phyloP scores from a whole-genome alignment of 2,888 invertebrate genomes.

The Argyra leucocephala region DNA sequence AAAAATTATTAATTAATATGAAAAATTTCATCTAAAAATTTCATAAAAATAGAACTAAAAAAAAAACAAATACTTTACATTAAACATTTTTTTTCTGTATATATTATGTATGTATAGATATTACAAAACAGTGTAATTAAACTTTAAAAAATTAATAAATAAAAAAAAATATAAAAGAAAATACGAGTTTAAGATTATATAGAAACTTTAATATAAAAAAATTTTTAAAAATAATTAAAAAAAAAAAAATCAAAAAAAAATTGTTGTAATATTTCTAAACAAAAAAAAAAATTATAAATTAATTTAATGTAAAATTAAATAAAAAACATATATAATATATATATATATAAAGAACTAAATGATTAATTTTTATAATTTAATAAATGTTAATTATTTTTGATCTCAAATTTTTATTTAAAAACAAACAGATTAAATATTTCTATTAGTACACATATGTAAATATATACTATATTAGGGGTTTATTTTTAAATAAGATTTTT shows the following conservation, averaged over 20 bases:
- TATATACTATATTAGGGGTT: no score
- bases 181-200: background rate
- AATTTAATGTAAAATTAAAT: background rate
- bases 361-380: background rate
- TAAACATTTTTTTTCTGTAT: background rate
- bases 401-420: background rate
- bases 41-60: background rate
- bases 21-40: background rate
- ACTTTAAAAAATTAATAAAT: background rate
- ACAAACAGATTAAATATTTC: no score
- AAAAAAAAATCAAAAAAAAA: background rate
- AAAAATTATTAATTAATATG: no score
- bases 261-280: constrained; percentile 3
- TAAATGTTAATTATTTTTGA: constrained; percentile 3
- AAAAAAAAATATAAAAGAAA: background rate
- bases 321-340: background rate
- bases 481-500: no score
- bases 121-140: background rate
- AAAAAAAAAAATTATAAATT: background rate
- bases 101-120: background rate
- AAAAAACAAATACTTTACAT: background rate
- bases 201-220: background rate
- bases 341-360: background rate
- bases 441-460: no score
- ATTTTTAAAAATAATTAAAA: background rate